Evolutionary conservation across 2,113 vertebrate species (phyloP).

Genomic region (Indicator maculatus): DNA sequence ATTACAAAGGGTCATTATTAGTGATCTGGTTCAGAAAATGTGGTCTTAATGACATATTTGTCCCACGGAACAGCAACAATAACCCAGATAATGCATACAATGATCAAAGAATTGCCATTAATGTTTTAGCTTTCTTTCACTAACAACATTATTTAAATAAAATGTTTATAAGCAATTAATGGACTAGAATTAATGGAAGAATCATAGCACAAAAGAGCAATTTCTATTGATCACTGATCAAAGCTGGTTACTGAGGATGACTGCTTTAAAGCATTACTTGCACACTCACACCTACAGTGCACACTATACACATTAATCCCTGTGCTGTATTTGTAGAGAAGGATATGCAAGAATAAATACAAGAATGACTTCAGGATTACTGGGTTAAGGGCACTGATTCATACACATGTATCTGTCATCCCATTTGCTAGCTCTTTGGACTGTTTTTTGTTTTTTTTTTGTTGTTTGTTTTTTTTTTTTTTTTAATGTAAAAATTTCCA

Average conservation of each 20-base stretch:
- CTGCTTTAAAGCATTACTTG: not conserved
- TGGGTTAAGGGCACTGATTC: not conserved
- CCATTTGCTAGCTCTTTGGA: not conserved
- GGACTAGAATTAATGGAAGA: not conserved
- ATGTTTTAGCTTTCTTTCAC: not conserved
- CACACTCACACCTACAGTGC: not conserved
- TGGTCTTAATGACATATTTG: not conserved
- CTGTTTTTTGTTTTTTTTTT: not conserved
- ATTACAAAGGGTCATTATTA: not conserved
- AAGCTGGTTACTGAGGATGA: not conserved
- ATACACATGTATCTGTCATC: not conserved
- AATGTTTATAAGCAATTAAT: not conserved
- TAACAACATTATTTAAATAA: not conserved
- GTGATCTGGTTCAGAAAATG: not conserved
- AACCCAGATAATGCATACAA: not conserved
- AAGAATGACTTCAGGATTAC: not conserved
- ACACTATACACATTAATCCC: not conserved
- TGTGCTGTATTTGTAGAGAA: not conserved
- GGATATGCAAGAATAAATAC: not conserved
- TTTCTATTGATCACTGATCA: not conserved
- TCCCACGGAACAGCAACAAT: not conserved
- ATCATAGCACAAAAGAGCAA: not conserved
- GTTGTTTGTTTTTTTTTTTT: not conserved
- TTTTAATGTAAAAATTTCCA: not conserved
- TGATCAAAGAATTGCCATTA: not conserved